Evolutionary conservation across 2,888 invertebrate genomes (phyloP).

Genomic region (Andrena flavipes): DNA sequence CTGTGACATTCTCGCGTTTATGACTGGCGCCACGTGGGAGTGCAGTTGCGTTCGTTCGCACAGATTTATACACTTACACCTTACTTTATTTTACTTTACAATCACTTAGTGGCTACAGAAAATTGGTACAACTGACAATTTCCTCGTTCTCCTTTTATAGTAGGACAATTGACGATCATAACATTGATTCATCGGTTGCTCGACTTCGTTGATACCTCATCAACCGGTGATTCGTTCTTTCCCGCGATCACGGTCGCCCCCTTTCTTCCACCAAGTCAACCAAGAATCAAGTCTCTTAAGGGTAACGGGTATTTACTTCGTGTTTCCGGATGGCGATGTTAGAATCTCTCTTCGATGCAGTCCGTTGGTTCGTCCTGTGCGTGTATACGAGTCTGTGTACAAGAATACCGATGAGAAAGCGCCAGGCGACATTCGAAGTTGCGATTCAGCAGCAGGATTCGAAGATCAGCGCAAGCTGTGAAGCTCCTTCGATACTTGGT

Average conservation of each 20-base stretch:
- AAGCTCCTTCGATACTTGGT: background rate
- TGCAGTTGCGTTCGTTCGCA: background rate
- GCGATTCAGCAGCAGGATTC: no score
- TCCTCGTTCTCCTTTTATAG: conserved; percentile 6
- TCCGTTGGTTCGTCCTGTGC: conserved; percentile 7
- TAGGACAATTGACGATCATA: conserved; percentile 35
- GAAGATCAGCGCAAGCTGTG: background rate
- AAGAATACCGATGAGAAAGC: background rate
- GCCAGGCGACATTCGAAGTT: no score
- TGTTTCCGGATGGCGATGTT: background rate
- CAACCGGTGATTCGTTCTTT: background rate
- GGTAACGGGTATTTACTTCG: background rate
- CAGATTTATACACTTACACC: conserved; percentile 5
- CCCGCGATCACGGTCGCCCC: background rate
- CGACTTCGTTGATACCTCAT: background rate
- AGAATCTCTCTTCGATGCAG: conserved; percentile 12
- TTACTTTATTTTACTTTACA: conserved; percentile 28
- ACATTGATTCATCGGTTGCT: conserved; percentile 3
- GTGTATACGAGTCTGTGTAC: background rate
- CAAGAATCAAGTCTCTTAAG: conserved; percentile 15
- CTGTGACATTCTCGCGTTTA: background rate
- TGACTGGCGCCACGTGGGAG: background rate
- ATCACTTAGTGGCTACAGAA: conserved; percentile 28
- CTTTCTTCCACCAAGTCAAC: background rate
- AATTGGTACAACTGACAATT: conserved; percentile 19